Evolutionary conservation across 2,797 vertebrate species (phyloP).

Genomic region (Lepilemur ruficaudatus): DNA sequence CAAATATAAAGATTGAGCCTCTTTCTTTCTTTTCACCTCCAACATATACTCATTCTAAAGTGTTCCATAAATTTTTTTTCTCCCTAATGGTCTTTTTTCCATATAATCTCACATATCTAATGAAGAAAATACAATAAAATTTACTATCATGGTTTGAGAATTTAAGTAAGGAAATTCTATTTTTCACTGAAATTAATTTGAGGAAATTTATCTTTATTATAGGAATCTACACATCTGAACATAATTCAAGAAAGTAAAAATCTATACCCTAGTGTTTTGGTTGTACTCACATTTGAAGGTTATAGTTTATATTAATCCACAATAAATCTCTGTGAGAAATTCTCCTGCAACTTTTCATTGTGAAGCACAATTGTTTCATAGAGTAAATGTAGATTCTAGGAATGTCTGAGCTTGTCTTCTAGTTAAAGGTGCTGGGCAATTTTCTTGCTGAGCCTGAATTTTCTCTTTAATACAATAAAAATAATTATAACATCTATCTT

Average conservation of each 20-base stretch:
- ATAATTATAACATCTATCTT: background rate
- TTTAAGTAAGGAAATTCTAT: constrained; percentile 43
- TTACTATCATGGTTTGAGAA: background rate
- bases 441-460: background rate
- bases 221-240: constrained; percentile 60
- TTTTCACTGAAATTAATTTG: constrained; percentile 68
- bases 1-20: background rate
- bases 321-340: background rate
- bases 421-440: background rate
- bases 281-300: background rate
- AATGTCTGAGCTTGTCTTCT: background rate
- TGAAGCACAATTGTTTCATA: background rate
- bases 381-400: background rate
- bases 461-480: constrained; percentile 1
- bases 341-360: background rate
- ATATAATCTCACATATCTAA: background rate
- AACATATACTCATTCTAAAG: background rate
- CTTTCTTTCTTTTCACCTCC: background rate
- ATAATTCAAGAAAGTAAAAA: constrained; percentile 73
- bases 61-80: background rate
- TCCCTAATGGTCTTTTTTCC: background rate
- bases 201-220: constrained; percentile 65
- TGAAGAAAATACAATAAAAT: constrained; percentile 9
- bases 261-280: constrained; percentile 28
- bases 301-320: background rate